A percentile compares a stretch with the other conserved stretches of the same genome.
phyloP scores from a whole-genome alignment of 2,888 invertebrate genomes.

The Nymphalis polychloros region DNA sequence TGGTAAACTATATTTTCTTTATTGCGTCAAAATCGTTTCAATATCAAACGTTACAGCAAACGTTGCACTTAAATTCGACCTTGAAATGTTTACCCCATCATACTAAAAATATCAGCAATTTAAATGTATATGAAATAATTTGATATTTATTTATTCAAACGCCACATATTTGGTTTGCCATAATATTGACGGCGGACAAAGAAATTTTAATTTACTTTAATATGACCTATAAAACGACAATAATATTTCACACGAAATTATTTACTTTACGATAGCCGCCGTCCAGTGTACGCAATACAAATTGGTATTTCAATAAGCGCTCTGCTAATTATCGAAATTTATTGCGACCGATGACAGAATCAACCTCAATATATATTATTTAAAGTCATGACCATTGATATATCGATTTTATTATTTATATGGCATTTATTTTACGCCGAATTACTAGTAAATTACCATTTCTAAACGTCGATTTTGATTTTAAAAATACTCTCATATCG shows the following conservation, averaged over 20 bases:
- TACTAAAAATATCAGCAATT: background rate
- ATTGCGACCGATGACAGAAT: constrained; percentile 34
- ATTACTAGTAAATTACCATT: constrained; percentile 8
- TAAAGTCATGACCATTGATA: constrained; percentile 17
- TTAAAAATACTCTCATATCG: constrained; percentile 32
- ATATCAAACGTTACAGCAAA: too few relatives aligned
- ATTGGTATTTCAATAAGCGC: constrained; percentile 39
- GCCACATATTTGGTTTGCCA: background rate
- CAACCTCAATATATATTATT: constrained; percentile 19
- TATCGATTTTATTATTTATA: constrained; percentile 11
- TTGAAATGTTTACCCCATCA: background rate
- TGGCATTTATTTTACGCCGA: background rate
- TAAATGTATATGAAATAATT: background rate
- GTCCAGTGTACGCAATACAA: constrained; percentile 31
- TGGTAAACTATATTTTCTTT: too few relatives aligned
- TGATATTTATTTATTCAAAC: constrained; percentile 4
- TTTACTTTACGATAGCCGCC: constrained; percentile 23
- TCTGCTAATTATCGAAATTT: constrained; percentile 37
- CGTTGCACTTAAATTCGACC: too few relatives aligned
- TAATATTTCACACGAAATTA: constrained; percentile 23
- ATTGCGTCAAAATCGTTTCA: too few relatives aligned
- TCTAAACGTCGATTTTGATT: constrained; percentile 7
- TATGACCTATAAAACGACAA: constrained; percentile 19
- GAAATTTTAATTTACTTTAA: constrained; percentile 25
- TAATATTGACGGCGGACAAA: constrained; percentile 6